Conservation (phyloP, 2,113 vertebrate species). For the Ardeotis arabs region DNA sequence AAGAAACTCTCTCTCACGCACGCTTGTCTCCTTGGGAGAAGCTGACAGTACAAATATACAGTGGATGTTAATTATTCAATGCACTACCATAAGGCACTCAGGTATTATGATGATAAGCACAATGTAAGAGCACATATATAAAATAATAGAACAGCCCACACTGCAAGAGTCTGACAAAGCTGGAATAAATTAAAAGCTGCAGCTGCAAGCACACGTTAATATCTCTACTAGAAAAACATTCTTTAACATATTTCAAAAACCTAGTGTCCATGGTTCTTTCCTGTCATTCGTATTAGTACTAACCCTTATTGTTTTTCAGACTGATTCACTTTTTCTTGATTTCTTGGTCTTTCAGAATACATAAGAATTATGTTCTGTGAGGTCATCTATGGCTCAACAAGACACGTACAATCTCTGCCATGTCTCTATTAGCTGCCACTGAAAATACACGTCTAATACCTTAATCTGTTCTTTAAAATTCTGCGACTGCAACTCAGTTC, state of each 20-base stretch:
- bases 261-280: neutral
- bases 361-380: neutral
- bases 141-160: neutral
- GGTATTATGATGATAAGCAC: neutral
- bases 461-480: neutral
- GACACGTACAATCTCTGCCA: rapidly evolving
- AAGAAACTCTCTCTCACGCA: neutral
- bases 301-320: neutral
- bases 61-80: constrained; percentile 36
- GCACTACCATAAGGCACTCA: neutral
- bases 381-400: neutral
- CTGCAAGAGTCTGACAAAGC: neutral
- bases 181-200: constrained; percentile 8
- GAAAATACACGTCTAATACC: neutral
- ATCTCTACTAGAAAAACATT: neutral
- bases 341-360: neutral
- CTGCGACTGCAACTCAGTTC: neutral
- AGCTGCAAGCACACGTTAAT: neutral
- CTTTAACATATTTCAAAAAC: neutral
- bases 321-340: neutral
- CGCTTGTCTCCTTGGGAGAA: neutral
- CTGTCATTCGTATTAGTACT: neutral
- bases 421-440: neutral
- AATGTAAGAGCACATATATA: neutral
- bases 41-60: constrained; percentile 23